Evolutionary conservation across 2,797 vertebrate genomes (phyloP).

Genomic region (Gallinago nigripennis): DNA sequence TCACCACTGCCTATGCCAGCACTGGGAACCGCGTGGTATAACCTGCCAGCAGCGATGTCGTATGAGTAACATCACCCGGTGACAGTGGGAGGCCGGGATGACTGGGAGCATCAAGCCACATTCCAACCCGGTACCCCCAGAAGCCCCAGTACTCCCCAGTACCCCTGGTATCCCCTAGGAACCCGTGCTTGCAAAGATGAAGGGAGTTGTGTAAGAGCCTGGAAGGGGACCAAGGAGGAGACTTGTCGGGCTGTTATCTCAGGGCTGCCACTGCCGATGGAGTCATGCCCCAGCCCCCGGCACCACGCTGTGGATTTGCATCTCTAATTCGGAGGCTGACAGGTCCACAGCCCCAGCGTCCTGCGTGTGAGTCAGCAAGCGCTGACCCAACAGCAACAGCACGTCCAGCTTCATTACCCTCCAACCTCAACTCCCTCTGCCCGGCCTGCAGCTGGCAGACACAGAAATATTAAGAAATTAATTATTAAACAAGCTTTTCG

Average conservation of each 20-base stretch:
- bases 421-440: not conserved
- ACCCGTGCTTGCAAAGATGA: not conserved
- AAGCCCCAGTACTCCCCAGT: not conserved
- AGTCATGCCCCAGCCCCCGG: not conserved
- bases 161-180: not conserved
- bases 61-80: not conserved
- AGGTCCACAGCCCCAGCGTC: not conserved
- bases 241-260: not conserved
- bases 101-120: rapidly evolving
- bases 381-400: not conserved
- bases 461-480: not conserved
- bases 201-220: rapidly evolving
- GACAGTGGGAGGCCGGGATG: not conserved
- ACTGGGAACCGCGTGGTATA: rapidly evolving
- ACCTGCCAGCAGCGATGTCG: rapidly evolving
- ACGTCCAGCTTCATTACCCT: not conserved
- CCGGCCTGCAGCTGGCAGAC: not conserved
- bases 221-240: not conserved
- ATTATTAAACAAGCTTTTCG: slow-evolving; percentile 4
- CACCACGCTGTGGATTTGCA: not conserved
- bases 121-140: not conserved
- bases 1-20: rapidly evolving
- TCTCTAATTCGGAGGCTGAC: not conserved
- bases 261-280: not conserved
- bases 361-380: slow-evolving; percentile 7